Conservation (phyloP, 2,797 vertebrate genomes). For the Crenuchus spilurus region DNA sequence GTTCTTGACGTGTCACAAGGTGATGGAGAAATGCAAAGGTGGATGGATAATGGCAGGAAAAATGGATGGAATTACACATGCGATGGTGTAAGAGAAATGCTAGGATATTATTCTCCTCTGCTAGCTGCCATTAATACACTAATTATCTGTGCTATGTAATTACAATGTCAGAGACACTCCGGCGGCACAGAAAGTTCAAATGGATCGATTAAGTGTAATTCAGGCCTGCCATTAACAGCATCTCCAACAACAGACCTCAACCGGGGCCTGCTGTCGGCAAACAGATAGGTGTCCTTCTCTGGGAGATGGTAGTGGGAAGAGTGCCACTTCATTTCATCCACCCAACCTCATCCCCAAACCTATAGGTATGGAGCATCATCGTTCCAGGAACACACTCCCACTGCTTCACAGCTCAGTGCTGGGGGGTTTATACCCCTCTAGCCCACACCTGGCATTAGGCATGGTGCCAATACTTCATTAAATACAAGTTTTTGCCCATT, state of each 20-base stretch:
- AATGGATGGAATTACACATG: slow-evolving; percentile 20
- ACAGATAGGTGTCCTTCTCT: background rate
- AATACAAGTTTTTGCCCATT: no score
- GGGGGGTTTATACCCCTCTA: no score
- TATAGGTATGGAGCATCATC: no score
- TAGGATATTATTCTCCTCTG: slow-evolving; percentile 32
- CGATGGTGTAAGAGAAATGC: slow-evolving; percentile 4
- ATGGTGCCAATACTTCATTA: no score
- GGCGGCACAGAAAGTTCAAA: slow-evolving; percentile 33
- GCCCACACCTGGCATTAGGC: no score
- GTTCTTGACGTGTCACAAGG: background rate
- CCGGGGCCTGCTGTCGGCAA: background rate
- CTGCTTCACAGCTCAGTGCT: no score
- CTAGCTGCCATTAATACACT: slow-evolving; percentile 33
- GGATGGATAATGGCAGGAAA: slow-evolving; percentile 24
- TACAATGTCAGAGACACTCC: slow-evolving; percentile 38
- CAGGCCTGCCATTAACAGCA: slow-evolving; percentile 37
- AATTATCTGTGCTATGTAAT: slow-evolving; percentile 45
- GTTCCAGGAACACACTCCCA: no score
- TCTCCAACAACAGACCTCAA: slow-evolving; percentile 25
- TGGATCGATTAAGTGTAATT: slow-evolving; percentile 51
- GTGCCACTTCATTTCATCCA: no score
- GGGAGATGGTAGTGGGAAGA: background rate
- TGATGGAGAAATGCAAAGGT: background rate
- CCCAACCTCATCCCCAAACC: no score